A percentile compares a stretch with the other conserved stretches of the same genome.
Conservation (phyloP, 2,888 invertebrate species). For the Micoletzkya japonica region DNA sequence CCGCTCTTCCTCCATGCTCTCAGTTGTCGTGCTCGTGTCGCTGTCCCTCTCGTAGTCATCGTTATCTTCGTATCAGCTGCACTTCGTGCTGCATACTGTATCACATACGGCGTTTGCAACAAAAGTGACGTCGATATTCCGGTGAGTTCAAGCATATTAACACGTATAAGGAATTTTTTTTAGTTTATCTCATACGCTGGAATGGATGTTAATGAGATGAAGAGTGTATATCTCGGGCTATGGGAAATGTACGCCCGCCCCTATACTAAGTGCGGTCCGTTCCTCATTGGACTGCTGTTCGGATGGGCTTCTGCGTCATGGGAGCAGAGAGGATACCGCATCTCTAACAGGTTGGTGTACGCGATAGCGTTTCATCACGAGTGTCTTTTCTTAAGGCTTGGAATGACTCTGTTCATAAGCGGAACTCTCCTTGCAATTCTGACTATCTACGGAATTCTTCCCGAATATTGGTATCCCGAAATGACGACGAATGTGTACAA, state of each 20-base stretch:
- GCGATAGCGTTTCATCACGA: neutral
- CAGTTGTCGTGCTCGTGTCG: constrained; percentile 35
- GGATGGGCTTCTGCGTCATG: constrained; percentile 38
- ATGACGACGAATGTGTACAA: constrained; percentile 51
- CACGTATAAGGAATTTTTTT: constrained; percentile 8
- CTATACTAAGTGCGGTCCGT: constrained; percentile 59
- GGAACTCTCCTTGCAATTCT: constrained; percentile 34
- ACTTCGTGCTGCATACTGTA: constrained; percentile 54
- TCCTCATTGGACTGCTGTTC: constrained; percentile 54
- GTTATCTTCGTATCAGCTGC: constrained; percentile 39
- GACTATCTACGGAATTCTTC: constrained; percentile 59
- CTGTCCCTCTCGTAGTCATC: constrained; percentile 29
- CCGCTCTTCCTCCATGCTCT: constrained; percentile 55
- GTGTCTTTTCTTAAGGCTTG: neutral
- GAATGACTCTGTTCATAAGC: constrained; percentile 29
- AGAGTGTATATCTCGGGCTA: constrained; percentile 51
- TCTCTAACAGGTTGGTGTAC: constrained; percentile 14
- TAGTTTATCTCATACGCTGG: constrained; percentile 58
- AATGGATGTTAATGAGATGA: constrained; percentile 38
- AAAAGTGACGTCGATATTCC: constrained; percentile 62
- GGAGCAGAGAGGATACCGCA: constrained; percentile 8
- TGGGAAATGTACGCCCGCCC: constrained; percentile 61
- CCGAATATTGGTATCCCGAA: constrained; percentile 54
- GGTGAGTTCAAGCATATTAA: constrained; percentile 32
- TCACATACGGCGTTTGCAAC: constrained; percentile 55